Evolutionary conservation across 2,797 vertebrate species (phyloP).

Genomic region (Xenentodon cancila): DNA sequence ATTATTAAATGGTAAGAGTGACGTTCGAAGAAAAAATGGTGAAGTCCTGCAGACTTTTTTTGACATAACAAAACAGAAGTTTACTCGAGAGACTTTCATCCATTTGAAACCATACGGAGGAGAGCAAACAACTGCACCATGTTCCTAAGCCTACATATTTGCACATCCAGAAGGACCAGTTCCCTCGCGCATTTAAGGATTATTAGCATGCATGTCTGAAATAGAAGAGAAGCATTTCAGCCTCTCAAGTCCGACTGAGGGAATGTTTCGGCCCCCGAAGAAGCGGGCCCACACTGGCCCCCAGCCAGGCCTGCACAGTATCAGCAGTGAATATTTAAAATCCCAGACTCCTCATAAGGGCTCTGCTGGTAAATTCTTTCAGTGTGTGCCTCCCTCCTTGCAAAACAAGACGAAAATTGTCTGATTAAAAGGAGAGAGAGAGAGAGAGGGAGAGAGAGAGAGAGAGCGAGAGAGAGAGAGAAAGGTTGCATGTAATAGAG

Average conservation of each 20-base stretch:
- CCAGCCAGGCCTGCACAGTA: constrained; percentile 91
- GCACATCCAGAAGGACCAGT: constrained; percentile 34
- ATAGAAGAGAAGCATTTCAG: constrained; percentile 85
- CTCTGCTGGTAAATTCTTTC: constrained; percentile 96
- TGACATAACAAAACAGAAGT: too few species aligned
- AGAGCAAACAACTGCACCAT: constrained; percentile 3
- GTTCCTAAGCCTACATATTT: not conserved
- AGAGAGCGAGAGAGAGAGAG: constrained; percentile 3
- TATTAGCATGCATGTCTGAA: constrained; percentile 61
- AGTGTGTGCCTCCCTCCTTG: constrained; percentile 84
- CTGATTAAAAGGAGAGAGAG: not conserved
- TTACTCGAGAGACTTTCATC: too few species aligned
- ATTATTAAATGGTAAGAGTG: not conserved
- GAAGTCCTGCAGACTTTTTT: not conserved
- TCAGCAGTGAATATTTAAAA: constrained; percentile 99
- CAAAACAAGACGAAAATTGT: constrained; percentile 28
- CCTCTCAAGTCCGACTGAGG: constrained; percentile 83
- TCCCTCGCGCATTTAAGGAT: constrained; percentile 55
- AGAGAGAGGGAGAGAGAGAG: not conserved
- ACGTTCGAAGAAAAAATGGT: too few species aligned
- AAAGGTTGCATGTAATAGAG: constrained; percentile 50
- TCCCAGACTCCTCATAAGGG: constrained; percentile 97
- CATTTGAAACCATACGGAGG: not conserved
- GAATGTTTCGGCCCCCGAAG: constrained; percentile 81
- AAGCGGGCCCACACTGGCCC: constrained; percentile 81